Conservation (phyloP, 2,113 vertebrate species). For the Cheilinus undulatus region DNA sequence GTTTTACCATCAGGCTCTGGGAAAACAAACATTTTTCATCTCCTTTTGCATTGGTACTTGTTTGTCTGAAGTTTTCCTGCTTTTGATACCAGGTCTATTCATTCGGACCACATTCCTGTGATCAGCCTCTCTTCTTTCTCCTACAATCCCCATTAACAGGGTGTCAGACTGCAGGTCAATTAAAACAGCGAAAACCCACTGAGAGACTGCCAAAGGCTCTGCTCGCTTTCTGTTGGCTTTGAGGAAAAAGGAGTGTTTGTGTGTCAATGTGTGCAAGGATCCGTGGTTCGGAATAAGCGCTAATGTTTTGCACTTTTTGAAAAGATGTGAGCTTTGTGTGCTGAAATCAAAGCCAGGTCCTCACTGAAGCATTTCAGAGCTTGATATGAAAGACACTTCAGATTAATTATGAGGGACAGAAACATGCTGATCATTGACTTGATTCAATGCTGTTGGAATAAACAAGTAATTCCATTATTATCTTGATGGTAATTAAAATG, state of each 20-base stretch:
- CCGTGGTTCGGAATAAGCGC: slow-evolving; percentile 44
- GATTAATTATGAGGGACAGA: slow-evolving; percentile 37
- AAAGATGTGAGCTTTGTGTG: slow-evolving; percentile 28
- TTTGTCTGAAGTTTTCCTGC: not conserved
- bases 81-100: not conserved
- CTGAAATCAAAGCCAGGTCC: slow-evolving; percentile 39
- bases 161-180: slow-evolving; percentile 47
- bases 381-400: slow-evolving; percentile 19
- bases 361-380: slow-evolving; percentile 4
- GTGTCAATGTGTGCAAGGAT: slow-evolving; percentile 20
- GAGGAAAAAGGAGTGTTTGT: slow-evolving; percentile 25
- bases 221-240: slow-evolving; percentile 12
- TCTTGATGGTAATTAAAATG: not conserved
- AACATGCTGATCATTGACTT: slow-evolving; percentile 26
- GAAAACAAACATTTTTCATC: not conserved
- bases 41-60: not conserved
- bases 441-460: not conserved
- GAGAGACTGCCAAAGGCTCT: slow-evolving; percentile 42
- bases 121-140: slow-evolving; percentile 28
- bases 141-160: slow-evolving; percentile 35
- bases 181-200: slow-evolving; percentile 39
- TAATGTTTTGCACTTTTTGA: slow-evolving; percentile 39
- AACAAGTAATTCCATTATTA: slow-evolving; percentile 19
- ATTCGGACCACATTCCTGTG: not conserved
- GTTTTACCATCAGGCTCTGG: too few relatives aligned